Evolutionary conservation across 2,888 invertebrate species (phyloP).

Genomic region (Watsonalla cultraria): DNA sequence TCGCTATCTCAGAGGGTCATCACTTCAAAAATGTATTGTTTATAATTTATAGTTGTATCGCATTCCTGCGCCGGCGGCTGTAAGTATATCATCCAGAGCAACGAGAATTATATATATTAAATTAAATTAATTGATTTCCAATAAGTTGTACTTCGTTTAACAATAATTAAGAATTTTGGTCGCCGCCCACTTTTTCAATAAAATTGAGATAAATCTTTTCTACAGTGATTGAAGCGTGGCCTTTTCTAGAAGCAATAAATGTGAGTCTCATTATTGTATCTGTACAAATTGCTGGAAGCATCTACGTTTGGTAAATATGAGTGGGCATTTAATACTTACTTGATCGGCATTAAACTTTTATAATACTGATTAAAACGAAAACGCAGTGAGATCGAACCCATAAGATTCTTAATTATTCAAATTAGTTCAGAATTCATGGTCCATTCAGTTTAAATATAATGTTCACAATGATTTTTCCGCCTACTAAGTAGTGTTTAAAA

Average conservation of each 20-base stretch:
- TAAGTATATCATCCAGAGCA: not conserved
- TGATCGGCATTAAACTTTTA: not conserved
- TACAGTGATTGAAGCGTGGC: no score
- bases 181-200: no score
- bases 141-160: not conserved
- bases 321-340: not conserved
- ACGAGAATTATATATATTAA: not conserved
- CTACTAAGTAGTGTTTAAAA: not conserved
- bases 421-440: not conserved
- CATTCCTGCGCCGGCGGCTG: not conserved
- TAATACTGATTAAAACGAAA: not conserved
- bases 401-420: not conserved
- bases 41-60: constrained; percentile 10
- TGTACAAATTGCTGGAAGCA: no score
- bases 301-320: not conserved
- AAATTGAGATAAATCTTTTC: no score
- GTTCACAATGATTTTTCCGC: not conserved
- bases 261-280: no score
- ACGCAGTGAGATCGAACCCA: not conserved
- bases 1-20: constrained; percentile 22
- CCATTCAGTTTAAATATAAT: not conserved
- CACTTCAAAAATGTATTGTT: constrained; percentile 18
- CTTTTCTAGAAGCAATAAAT: no score
- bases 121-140: not conserved
- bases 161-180: no score